Base-by-base conservation (phyloP, 2,113 vertebrate genomes). In the Marmota flaviventris region DNA sequence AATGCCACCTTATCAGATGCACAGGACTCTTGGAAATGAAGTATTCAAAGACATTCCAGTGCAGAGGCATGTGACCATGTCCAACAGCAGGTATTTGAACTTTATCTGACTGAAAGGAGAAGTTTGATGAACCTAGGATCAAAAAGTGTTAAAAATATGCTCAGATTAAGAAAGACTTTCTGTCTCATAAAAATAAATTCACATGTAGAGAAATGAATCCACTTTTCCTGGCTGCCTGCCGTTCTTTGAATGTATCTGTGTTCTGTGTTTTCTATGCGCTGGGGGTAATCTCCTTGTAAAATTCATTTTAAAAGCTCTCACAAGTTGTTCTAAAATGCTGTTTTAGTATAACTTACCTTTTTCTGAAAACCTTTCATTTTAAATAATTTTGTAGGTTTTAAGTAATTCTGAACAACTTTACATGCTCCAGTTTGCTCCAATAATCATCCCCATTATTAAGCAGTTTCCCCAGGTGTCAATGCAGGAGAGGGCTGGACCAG, bases 61-160 rank as follows among this genome's bases (percentile, higher is more conserved):
- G 97, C 98, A 98, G 92, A 99, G 98, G 87, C 98, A 97, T 1
- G 95, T 97, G 88, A 92, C 97, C 56, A 91, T 98, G 94, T 67
- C 97, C 63, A 96, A 58, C 82, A 96, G 24, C 97, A 98, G 98
- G 98, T 97, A 98, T 85, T 91, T 92, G 53, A 42, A 10, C 58
- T 92, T 82, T 75, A 70, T 79, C 76, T 81, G 70, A 32, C 87
- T 89, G 27, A 90, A 92, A 73, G 56, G 77, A 39, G 56, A 82
- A 39, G 24, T 75, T 58, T 79, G 75, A 37, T 75, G 83, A 87
- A 65, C 37, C n/a, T 88, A 48, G 51, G 32, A 45, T 88, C 61
- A 78, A 51, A 76, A 73, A 42, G 27, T 56, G n/a, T 83, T 87
- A 72, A 89, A 93, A 81, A 34, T 76, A 27, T 89, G 39, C 63